Percentiles rank a stretch among this genome's conserved stretches.
Conservation (phyloP, 2,797 vertebrate genomes). For the Phrynocephalus vlangalii region DNA sequence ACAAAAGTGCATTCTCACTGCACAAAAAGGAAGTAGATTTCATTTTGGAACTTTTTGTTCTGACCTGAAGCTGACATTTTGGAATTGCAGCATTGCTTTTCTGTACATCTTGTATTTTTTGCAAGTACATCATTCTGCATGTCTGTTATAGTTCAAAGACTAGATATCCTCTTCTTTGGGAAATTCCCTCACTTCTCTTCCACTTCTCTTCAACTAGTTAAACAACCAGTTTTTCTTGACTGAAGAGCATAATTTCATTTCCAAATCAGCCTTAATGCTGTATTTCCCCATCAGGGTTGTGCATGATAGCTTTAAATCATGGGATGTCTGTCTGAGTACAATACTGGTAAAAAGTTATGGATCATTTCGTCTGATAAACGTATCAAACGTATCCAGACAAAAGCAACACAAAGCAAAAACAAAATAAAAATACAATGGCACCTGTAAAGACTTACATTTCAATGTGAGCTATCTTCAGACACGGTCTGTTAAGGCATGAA, state of each 20-base stretch:
- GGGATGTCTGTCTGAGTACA: neutral
- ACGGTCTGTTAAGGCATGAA: neutral
- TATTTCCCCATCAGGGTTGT: neutral
- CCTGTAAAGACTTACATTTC: too few relatives aligned
- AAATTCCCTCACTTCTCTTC: neutral
- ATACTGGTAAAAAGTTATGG: neutral
- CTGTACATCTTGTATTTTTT: neutral
- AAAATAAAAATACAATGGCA: too few relatives aligned
- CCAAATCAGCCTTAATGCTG: neutral
- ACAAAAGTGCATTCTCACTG: neutral
- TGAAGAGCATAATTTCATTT: neutral
- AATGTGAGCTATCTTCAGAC: too few relatives aligned
- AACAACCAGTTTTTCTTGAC: neutral
- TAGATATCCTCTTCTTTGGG: neutral
- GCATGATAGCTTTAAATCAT: neutral
- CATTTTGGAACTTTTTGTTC: slow-evolving; percentile 21
- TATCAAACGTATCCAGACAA: too few relatives aligned
- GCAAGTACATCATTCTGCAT: slow-evolving; percentile 12
- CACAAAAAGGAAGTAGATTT: neutral
- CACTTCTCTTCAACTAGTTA: neutral
- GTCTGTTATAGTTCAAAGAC: neutral
- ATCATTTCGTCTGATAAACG: neutral
- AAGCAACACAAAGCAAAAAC: too few relatives aligned
- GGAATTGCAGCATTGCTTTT: slow-evolving; percentile 1
- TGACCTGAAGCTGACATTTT: slow-evolving; percentile 11